A percentile compares a stretch with the other conserved stretches of the same genome.
phyloP scores from a whole-genome alignment of 1,140 invertebrate species.

The Zelostemma sp. region DNA sequence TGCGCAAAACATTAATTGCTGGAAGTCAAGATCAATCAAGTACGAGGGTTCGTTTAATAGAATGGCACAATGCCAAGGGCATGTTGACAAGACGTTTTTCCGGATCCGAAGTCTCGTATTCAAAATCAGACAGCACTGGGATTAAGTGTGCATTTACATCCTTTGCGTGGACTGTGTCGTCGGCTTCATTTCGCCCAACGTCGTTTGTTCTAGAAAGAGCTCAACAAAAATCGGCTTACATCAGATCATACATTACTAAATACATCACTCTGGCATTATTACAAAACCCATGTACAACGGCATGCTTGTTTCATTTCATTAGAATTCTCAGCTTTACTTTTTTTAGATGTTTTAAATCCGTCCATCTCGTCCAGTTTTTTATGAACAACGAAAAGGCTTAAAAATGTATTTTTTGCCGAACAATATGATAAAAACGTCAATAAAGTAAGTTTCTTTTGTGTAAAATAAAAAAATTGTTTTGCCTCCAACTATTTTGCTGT shows the following conservation, averaged over 20 bases:
- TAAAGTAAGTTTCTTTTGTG: too few relatives aligned
- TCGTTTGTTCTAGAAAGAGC: conserved; percentile 32
- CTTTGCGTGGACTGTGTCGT: conserved; percentile 30
- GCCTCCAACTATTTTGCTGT: too few relatives aligned
- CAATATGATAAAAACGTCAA: too few relatives aligned
- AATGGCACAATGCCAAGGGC: conserved; percentile 29
- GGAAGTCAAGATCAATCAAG: conserved; percentile 12
- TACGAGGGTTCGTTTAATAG: conserved; percentile 14
- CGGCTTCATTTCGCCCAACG: conserved; percentile 33
- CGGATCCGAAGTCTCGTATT: conserved; percentile 28
- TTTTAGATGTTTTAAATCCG: too few relatives aligned
- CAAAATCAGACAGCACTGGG: conserved; percentile 28
- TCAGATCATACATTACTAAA: conserved; percentile 39
- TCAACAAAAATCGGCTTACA: conserved; percentile 45
- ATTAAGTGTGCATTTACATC: conserved; percentile 45
- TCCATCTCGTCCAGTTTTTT: too few relatives aligned
- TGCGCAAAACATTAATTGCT: conserved; percentile 11
- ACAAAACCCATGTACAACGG: conserved; percentile 20
- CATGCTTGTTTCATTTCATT: too few relatives aligned
- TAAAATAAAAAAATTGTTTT: too few relatives aligned
- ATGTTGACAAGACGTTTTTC: conserved; percentile 36
- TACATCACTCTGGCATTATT: too few relatives aligned
- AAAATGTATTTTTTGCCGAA: too few relatives aligned
- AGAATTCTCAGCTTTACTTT: too few relatives aligned
- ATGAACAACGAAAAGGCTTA: too few relatives aligned